Percentiles rank a stretch among this genome's conserved stretches.
These are phyloP conservation scores for Heliocidaris tuberculata DNA, from an alignment of 35 echinoderm and acorn worm genomes.

Conservation along the genomic window DNA sequence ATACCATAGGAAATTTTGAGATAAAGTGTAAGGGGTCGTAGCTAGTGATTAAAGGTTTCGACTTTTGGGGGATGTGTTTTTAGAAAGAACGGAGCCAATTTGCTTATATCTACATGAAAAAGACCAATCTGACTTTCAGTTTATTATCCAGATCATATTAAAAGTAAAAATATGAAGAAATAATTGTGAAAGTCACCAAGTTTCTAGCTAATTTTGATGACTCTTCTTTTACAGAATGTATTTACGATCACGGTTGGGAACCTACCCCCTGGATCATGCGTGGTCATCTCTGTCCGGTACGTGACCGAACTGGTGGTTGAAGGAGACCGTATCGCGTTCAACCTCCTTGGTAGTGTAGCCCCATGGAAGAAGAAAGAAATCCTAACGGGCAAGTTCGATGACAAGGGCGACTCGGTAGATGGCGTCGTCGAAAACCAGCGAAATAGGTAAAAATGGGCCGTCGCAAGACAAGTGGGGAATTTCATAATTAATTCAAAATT, in stretches of 20 bases:
- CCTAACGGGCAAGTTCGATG: neutral
- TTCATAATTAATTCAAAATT: too few relatives aligned
- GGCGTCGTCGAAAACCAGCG: neutral
- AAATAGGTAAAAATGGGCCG: neutral
- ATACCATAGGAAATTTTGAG: too few relatives aligned
- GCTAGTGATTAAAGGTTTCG: too few relatives aligned
- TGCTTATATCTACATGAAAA: too few relatives aligned
- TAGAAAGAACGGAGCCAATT: too few relatives aligned
- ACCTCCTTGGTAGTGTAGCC: conserved; percentile 91
- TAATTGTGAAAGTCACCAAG: too few relatives aligned
- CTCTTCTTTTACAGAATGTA: conserved; percentile 70
- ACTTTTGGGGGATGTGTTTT: too few relatives aligned
- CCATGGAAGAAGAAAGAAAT: conserved; percentile 89
- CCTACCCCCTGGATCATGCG: conserved; percentile 75
- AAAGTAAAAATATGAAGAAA: too few relatives aligned
- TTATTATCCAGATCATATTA: too few relatives aligned
- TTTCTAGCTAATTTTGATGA: neutral
- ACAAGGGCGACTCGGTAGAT: neutral
- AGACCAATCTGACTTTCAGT: too few relatives aligned
- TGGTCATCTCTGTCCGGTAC: conserved; percentile 87
- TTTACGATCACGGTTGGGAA: conserved; percentile 96
- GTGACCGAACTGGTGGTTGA: conserved; percentile 84
- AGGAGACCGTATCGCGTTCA: conserved; percentile 72
- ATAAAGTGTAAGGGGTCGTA: too few relatives aligned
- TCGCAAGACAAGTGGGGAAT: too few relatives aligned